These are phyloP conservation scores for Diglossa cyanea DNA, from an alignment of 2,797 vertebrate species.

Conservation along the genomic window DNA sequence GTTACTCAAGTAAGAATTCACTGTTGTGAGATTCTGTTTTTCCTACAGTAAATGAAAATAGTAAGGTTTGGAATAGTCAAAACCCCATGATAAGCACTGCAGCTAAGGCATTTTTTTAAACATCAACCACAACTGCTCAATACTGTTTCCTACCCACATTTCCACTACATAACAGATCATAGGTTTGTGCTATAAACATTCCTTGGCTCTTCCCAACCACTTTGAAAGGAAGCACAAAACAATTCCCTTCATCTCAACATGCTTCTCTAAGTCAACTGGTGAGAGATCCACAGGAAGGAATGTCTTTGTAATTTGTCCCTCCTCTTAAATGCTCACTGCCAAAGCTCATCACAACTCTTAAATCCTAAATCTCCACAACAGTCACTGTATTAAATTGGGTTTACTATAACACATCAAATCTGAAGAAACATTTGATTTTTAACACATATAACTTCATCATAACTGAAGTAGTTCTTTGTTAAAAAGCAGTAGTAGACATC, in stretches of 20 bases:
- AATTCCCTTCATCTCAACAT: neutral
- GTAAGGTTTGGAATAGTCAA: neutral
- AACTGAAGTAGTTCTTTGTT: neutral
- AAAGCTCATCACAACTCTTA: neutral
- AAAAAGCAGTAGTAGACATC: neutral
- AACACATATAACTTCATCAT: neutral
- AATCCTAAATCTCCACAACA: neutral
- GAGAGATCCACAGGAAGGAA: neutral
- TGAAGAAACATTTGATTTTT: neutral
- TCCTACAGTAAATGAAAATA: neutral
- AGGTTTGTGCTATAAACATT: neutral
- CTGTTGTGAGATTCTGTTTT: neutral
- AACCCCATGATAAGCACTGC: neutral
- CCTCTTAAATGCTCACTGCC: neutral
- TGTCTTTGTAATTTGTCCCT: neutral
- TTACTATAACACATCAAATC: neutral
- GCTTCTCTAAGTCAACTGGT: rapidly evolving
- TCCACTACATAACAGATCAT: neutral
- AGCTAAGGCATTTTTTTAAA: neutral
- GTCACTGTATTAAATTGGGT: neutral
- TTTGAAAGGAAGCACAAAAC: neutral
- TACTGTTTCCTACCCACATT: neutral
- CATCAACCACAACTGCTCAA: neutral
- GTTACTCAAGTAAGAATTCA: neutral
- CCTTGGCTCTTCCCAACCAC: neutral